phyloP scores from a whole-genome alignment of 1,140 invertebrate species.

The Orius insidiosus region DNA sequence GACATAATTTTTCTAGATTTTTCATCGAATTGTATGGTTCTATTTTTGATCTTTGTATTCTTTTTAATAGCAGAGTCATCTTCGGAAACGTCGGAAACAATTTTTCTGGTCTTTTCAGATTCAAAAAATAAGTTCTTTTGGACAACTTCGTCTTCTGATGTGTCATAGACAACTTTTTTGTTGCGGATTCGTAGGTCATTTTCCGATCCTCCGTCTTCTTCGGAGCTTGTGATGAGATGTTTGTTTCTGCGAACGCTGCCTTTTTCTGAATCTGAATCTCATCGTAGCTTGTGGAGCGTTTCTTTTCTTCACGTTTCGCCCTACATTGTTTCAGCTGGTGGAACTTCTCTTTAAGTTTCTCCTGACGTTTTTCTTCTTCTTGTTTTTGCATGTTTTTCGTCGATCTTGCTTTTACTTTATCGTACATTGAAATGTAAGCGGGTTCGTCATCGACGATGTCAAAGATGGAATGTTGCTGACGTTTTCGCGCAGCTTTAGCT shows the following conservation, averaged over 20 bases:
- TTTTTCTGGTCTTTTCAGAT: constrained; percentile 28
- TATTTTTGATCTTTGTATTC: constrained; percentile 27
- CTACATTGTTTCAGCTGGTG: constrained; percentile 71
- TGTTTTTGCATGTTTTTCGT: constrained; percentile 82
- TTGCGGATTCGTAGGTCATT: constrained; percentile 16
- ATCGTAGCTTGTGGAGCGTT: constrained; percentile 69
- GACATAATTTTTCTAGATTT: constrained; percentile 33
- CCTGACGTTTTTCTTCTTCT: constrained; percentile 72
- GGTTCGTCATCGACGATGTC: constrained; percentile 78
- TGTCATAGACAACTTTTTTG: constrained; percentile 34
- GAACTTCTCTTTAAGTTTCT: constrained; percentile 76
- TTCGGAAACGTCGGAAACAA: constrained; percentile 40
- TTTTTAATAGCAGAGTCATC: constrained; percentile 25
- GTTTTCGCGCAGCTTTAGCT: constrained; percentile 46
- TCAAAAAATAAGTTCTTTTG: constrained; percentile 34
- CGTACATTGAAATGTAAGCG: constrained; percentile 93
- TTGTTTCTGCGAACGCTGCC: constrained; percentile 15
- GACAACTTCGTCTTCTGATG: constrained; percentile 33
- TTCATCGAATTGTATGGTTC: constrained; percentile 36
- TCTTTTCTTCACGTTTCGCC: constrained; percentile 69
- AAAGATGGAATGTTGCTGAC: constrained; percentile 58
- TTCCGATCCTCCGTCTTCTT: constrained; percentile 21
- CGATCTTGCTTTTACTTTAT: constrained; percentile 90
- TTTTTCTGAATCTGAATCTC: constrained; percentile 50
- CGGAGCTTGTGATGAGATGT: constrained; percentile 21